These are phyloP conservation scores for Oreonectes daqikongensis DNA, from an alignment of 2,797 vertebrate genomes.

Conservation along the genomic window DNA sequence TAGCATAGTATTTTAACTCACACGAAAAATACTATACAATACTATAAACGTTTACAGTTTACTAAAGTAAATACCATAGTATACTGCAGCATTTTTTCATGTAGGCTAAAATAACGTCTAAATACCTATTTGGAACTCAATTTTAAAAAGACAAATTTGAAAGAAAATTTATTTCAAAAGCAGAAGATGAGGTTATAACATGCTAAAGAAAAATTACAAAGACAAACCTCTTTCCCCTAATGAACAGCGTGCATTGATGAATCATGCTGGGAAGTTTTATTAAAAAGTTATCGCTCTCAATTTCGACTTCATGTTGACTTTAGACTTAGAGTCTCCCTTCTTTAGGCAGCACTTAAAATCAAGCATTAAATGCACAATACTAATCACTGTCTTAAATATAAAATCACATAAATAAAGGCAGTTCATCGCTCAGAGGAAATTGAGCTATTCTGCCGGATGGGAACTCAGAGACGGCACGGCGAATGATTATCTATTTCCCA, in stretches of 20 bases:
- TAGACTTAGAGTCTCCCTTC: slow-evolving; percentile 9
- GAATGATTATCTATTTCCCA: slow-evolving; percentile 54
- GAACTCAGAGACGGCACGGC: slow-evolving; percentile 34
- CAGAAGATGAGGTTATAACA: slow-evolving; percentile 65
- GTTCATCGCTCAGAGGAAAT: neutral
- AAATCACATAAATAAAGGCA: neutral
- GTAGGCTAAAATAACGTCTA: no score
- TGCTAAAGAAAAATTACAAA: neutral
- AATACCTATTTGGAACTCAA: no score
- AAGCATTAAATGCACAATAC: slow-evolving; percentile 11
- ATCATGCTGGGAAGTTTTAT: neutral
- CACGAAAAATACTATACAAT: no score
- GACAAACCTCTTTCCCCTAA: neutral
- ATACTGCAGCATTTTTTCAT: no score
- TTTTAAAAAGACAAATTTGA: no score
- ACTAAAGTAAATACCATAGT: no score
- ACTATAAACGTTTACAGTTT: no score
- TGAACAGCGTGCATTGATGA: neutral
- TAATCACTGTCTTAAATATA: slow-evolving; percentile 1
- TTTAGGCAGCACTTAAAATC: neutral
- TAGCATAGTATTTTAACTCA: no score
- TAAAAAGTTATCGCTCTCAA: neutral
- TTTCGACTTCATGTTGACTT: neutral
- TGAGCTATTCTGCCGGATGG: slow-evolving; percentile 35
- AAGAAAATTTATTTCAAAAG: neutral